Evolutionary conservation across 2,113 vertebrate genomes (phyloP), one percentile per base, ranked within the genome.

Genomic region (Rhynchomys soricoides): DNA sequence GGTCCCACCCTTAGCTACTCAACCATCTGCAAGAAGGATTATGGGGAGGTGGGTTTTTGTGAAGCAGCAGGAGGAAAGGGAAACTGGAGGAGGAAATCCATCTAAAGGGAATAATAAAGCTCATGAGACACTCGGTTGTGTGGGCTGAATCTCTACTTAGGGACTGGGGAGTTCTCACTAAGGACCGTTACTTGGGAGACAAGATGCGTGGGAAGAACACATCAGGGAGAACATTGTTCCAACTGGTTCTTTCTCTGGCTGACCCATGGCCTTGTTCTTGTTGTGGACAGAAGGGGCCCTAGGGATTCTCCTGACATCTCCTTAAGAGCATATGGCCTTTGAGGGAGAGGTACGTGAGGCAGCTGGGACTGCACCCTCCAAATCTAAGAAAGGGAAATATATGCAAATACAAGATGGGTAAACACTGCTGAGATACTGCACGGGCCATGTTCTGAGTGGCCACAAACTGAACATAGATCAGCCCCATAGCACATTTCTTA

Each of bases 41-140:
- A 7, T n/a, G 55, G 11, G 4, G 4, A 40, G 52, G 1, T 66
- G 11, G 50, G 17, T 1, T 0, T 7, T 21, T 0, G 0, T 19
- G 26, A 40, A 16, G 79, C 48, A 45, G 29, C 21, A 52, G 24
- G 40, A 40, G 50, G 50, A 21, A 79, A 71, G 16, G 43, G 11
- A 29, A 26, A 29, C 13, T 40, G 55, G 31, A 86, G 37, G 4
- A 15, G 26, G 50, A 34, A 50, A 10, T n/a, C 62, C 31, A 40
- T 70, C 52, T 40, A 40, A 83, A 73, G 2, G 62, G 78, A 91
- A 57, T 68, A 89, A 86, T 7, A 3, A 86, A 90, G 52, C 62
- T 78, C 37, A 0, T n/a, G 45, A 52, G 57, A 37, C 31, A n/a
- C 1, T 2, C 21, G 37, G 1, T 0, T n/a, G 24, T 3, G 37